Conservation (phyloP, 2,797 vertebrate species). For the Semaprochilodus insignis region DNA sequence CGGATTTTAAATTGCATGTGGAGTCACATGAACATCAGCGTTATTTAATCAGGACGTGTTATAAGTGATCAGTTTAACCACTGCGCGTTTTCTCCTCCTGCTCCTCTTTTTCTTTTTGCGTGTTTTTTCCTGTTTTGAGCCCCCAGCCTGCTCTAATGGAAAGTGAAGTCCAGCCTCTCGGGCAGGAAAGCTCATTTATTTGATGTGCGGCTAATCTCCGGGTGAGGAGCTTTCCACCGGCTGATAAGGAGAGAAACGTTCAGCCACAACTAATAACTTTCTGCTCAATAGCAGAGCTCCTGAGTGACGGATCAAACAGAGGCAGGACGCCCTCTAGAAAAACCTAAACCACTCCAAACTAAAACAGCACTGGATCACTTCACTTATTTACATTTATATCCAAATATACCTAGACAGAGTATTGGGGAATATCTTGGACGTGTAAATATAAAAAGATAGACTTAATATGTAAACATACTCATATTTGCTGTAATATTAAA, state of each 20-base stretch:
- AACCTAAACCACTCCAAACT: background rate
- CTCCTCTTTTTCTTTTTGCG: background rate
- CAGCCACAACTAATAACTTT: constrained; percentile 45
- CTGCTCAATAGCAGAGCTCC: constrained; percentile 37
- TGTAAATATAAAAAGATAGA: too few relatives aligned
- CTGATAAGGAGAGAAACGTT: constrained; percentile 52
- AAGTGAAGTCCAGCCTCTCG: constrained; percentile 46
- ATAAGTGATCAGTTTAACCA: background rate
- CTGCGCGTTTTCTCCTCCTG: background rate
- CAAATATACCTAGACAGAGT: too few relatives aligned
- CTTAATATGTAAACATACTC: too few relatives aligned
- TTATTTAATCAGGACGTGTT: background rate
- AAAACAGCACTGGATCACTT: background rate
- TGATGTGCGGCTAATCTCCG: constrained; percentile 57
- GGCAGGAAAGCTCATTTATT: constrained; percentile 55
- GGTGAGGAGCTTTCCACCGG: constrained; percentile 30
- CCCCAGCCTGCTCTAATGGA: constrained; percentile 48
- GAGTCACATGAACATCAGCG: background rate
- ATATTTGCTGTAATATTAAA: too few relatives aligned
- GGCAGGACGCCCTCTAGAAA: background rate
- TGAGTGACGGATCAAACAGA: constrained; percentile 15
- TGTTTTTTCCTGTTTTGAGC: constrained; percentile 9
- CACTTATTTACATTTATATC: too few relatives aligned
- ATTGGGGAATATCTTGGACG: too few relatives aligned
- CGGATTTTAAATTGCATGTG: background rate